phyloP scores from a whole-genome alignment of 2,113 vertebrate species.

The Rhea pennata region DNA sequence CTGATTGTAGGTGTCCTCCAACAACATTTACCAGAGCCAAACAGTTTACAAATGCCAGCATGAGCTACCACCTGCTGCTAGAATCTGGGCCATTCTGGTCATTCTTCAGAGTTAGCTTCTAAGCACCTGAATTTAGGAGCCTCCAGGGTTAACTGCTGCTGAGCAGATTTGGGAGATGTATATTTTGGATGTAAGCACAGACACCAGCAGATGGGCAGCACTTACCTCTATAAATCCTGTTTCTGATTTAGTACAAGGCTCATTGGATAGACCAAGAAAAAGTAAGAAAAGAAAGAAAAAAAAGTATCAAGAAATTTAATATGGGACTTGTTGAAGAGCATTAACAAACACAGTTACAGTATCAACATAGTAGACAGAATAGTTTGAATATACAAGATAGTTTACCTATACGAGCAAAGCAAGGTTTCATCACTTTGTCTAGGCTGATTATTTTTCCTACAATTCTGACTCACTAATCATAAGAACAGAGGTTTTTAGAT shows the following conservation, averaged over 20 bases:
- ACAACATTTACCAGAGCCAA: background rate
- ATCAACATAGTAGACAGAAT: background rate
- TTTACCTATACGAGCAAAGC: background rate
- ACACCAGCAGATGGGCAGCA: background rate
- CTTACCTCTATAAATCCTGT: rapidly evolving
- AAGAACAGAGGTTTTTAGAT: background rate
- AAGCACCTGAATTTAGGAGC: background rate
- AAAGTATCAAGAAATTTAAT: background rate
- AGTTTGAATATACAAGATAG: background rate
- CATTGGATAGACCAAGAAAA: background rate
- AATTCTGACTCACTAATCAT: background rate
- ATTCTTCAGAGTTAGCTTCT: background rate
- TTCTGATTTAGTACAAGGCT: background rate
- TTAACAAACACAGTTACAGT: background rate
- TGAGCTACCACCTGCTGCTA: background rate
- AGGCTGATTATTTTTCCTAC: background rate
- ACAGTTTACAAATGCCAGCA: no score
- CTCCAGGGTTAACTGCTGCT: background rate
- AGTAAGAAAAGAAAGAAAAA: background rate
- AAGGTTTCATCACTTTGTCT: background rate
- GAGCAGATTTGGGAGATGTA: background rate
- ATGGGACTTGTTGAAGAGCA: background rate
- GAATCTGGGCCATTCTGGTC: background rate
- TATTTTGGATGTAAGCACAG: background rate
- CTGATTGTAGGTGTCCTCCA: background rate